A percentile compares a stretch with the other conserved stretches of the same genome.
These are phyloP conservation scores for Prosopocoilus inquinatus DNA, from an alignment of 2,888 invertebrate species.

Conservation along the genomic window DNA sequence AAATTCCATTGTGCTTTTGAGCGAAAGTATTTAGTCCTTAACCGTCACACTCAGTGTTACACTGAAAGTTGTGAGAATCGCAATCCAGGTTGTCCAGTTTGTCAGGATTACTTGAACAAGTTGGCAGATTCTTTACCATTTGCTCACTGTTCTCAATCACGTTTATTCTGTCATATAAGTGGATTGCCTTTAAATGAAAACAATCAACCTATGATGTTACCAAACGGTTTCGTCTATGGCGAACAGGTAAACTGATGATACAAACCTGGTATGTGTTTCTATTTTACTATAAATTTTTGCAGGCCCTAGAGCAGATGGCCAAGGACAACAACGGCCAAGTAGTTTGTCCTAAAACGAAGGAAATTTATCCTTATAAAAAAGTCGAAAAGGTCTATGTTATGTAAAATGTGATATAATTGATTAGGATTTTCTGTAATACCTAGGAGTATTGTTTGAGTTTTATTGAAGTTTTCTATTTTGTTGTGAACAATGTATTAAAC, in stretches of 20 bases:
- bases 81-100: conserved; percentile 90
- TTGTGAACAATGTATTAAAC: background rate
- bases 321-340: conserved; percentile 86
- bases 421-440: too few relatives aligned
- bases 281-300: conserved; percentile 35
- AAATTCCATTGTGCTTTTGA: background rate
- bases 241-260: conserved; percentile 66
- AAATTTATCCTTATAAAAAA: conserved; percentile 85
- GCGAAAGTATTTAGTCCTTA: conserved; percentile 22
- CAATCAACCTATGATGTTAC: conserved; percentile 97
- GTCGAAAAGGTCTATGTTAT: conserved; percentile 97
- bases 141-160: conserved; percentile 95
- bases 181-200: conserved; percentile 93
- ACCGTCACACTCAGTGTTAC: conserved; percentile 63
- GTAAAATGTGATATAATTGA: conserved; percentile 55
- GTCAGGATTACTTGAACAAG: conserved; percentile 81
- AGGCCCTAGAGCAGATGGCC: conserved; percentile 91
- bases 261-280: background rate
- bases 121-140: conserved; percentile 86
- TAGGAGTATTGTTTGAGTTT: too few relatives aligned
- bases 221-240: conserved; percentile 96
- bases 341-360: conserved; percentile 92
- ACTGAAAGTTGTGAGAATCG: conserved; percentile 60
- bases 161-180: conserved; percentile 88
- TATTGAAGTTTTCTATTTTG: too few relatives aligned